Conservation (phyloP, 1,140 invertebrate genomes). For the Globodera rostochiensis region DNA sequence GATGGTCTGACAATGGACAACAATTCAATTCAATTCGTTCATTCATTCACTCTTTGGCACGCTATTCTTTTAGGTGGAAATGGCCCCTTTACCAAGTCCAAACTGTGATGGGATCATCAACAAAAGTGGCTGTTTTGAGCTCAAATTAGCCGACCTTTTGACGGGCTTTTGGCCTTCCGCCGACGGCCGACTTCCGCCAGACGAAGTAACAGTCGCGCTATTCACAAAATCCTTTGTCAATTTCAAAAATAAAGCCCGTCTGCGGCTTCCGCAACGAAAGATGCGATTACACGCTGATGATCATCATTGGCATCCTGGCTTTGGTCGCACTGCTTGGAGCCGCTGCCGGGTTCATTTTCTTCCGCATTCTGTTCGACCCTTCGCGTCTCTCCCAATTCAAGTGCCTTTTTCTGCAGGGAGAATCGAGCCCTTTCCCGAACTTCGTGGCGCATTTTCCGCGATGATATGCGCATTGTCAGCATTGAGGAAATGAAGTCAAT, state of each 20-base stretch:
- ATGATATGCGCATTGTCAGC: constrained; percentile 59
- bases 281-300: constrained; percentile 61
- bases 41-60: neutral
- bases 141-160: constrained; percentile 50
- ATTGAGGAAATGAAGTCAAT: constrained; percentile 65
- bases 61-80: constrained; percentile 35
- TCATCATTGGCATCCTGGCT: constrained; percentile 51
- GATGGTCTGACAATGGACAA: constrained; percentile 32
- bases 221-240: neutral
- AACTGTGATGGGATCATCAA: constrained; percentile 62
- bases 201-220: constrained; percentile 17
- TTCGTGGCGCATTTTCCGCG: constrained; percentile 61
- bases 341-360: constrained; percentile 47
- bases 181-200: constrained; percentile 54
- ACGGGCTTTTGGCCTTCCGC: constrained; percentile 63
- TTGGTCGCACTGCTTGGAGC: constrained; percentile 45
- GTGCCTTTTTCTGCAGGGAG: constrained; percentile 49
- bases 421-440: constrained; percentile 57
- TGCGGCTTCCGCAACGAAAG: constrained; percentile 62
- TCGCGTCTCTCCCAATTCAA: constrained; percentile 14
- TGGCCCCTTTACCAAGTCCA: constrained; percentile 50
- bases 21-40: neutral
- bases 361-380: constrained; percentile 47
- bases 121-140: constrained; percentile 59
- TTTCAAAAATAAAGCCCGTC: constrained; percentile 20